Conservation (phyloP, 2,888 invertebrate species). For the Tubiluchus corallicola region DNA sequence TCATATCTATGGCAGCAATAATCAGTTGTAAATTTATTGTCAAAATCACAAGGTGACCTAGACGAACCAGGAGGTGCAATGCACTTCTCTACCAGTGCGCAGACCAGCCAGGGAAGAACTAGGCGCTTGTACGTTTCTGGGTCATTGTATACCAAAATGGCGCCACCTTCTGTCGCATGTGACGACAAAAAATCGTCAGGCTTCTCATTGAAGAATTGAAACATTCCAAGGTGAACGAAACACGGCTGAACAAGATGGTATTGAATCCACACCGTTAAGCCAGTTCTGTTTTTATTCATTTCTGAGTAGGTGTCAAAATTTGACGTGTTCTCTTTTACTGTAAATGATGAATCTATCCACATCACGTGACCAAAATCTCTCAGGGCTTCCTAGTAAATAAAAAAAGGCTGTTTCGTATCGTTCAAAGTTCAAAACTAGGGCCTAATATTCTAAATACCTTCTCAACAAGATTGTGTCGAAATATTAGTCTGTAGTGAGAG, state of each 20-base stretch:
- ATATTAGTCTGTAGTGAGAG: too few relatives aligned
- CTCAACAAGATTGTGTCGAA: too few relatives aligned
- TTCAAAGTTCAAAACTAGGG: too few relatives aligned
- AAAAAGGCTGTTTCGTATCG: too few relatives aligned
- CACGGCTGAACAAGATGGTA: background rate
- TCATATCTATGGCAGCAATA: background rate
- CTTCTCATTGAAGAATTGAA: background rate
- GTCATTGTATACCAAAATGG: constrained; percentile 1
- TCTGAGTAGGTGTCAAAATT: background rate
- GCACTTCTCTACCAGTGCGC: background rate
- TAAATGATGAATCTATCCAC: background rate
- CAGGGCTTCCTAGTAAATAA: too few relatives aligned
- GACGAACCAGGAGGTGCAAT: background rate
- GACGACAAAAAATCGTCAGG: background rate
- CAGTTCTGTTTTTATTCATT: background rate
- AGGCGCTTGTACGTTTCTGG: background rate
- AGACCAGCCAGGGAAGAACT: background rate
- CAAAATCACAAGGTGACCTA: background rate
- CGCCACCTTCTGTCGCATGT: background rate
- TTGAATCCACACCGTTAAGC: background rate
- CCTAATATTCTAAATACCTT: too few relatives aligned
- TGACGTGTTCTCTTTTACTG: background rate
- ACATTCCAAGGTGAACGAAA: background rate
- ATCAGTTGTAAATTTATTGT: background rate
- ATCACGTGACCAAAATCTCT: background rate